These are phyloP conservation scores for Phalloptychus januarius DNA, from an alignment of 2,797 vertebrate species.

Conservation along the genomic window DNA sequence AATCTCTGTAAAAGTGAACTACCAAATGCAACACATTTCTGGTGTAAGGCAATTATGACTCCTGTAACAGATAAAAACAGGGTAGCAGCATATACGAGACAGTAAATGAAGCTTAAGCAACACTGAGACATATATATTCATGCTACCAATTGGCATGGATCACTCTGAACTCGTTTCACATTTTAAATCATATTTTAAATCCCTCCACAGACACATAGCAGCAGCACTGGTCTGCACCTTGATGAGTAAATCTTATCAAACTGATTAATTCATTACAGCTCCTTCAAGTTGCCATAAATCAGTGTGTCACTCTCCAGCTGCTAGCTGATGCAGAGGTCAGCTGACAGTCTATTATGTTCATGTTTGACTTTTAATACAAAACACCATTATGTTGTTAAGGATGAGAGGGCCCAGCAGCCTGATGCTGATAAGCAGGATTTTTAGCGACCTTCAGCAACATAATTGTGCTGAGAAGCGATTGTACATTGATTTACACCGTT, in stretches of 20 bases:
- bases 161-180: constrained; percentile 29
- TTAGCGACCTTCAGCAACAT: constrained; percentile 42
- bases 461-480: constrained; percentile 29
- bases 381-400: constrained; percentile 38
- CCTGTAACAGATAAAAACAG: background rate
- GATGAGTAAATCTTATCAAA: constrained; percentile 59
- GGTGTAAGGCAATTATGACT: background rate
- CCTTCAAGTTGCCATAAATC: constrained; percentile 69
- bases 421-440: constrained; percentile 53
- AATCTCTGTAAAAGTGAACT: background rate
- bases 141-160: constrained; percentile 18
- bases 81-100: background rate
- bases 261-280: constrained; percentile 68
- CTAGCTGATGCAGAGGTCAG: constrained; percentile 62
- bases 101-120: constrained; percentile 2
- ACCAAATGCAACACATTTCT: background rate
- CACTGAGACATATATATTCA: constrained; percentile 13
- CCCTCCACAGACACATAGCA: constrained; percentile 28
- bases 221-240: constrained; percentile 61
- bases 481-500: constrained; percentile 48
- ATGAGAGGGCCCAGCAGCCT: constrained; percentile 23
- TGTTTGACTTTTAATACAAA: constrained; percentile 59
- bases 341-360: constrained; percentile 56
- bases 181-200: constrained; percentile 44
- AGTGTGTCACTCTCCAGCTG: constrained; percentile 60